Base-by-base conservation (phyloP, 1,140 invertebrate species). In the Arion vulgaris region DNA sequence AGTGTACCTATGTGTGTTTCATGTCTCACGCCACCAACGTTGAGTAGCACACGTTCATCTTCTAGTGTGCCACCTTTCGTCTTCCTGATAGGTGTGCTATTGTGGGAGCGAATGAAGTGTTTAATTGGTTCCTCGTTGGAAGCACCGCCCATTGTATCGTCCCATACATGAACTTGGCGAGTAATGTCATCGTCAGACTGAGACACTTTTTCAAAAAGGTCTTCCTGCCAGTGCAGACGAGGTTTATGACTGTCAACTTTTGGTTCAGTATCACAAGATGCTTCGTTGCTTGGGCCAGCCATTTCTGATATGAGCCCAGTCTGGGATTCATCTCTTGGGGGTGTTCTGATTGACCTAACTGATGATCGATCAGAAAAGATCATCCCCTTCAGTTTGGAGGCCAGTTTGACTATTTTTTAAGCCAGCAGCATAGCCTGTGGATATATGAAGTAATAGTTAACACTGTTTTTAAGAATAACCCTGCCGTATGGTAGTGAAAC, bases 21-120 rank as follows among this genome's bases (percentile, higher is more conserved):
- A 92, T 98, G 97, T 74, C 98, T 94, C 86, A 99, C 98, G 19
- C 98, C 98, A 69, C 98, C 98, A 83, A 99, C 97, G 93, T 99
- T 99, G 84, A 99, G 95, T 79, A 99, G 96, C 86, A 99, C 97
- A 90, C 87, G 79, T 53, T 83, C 73, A 68, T 86, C 85, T 28
- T 78, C 81, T 38, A 36, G 68, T 23, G 51, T 45, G 17, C 4
- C 13, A 4, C 49, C 36, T 41, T 45, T 68, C 23, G 5, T 39
- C 9, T 71, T 72, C 7, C 71, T 69, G 19, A 74, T 36, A 17
- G 80, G 80, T 28, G 71, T 81, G 71, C 38, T 74, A 71, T 74
- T 81, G n/a, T 38, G 32, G 49, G 68, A 74, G n/a, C 69, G 41
- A 1, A 81, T 69, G 49, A 28, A 81, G 49, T 81, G 80, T 62